Evolutionary conservation across 2,888 invertebrate genomes (phyloP).

Genomic region (Siphlonurus alternatus): DNA sequence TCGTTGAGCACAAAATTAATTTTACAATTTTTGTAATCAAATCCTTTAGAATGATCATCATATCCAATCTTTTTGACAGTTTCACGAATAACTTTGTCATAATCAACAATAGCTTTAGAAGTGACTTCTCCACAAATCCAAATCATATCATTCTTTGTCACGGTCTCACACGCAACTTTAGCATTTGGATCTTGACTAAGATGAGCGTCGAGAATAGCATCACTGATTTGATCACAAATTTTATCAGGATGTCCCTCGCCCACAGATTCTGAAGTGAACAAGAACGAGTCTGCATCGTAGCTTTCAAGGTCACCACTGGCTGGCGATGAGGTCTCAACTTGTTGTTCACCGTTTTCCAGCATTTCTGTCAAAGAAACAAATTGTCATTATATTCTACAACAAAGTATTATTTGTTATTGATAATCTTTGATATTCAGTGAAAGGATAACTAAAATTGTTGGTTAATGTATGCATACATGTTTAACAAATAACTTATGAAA

Average conservation of each 20-base stretch:
- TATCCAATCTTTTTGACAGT: conserved; percentile 41
- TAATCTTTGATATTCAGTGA: too few relatives aligned
- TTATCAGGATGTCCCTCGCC: conserved; percentile 96
- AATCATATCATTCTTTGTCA: conserved; percentile 43
- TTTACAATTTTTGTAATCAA: conserved; percentile 35
- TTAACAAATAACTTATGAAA: too few relatives aligned
- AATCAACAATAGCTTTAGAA: conserved; percentile 37
- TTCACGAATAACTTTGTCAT: conserved; percentile 36
- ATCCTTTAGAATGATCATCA: conserved; percentile 32
- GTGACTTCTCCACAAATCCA: conserved; percentile 42
- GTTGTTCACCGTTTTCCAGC: too few relatives aligned
- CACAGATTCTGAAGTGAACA: conserved; percentile 95
- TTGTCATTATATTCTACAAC: too few relatives aligned
- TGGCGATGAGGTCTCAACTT: too few relatives aligned
- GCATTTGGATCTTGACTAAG: conserved; percentile 86
- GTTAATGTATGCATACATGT: too few relatives aligned
- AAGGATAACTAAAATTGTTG: too few relatives aligned
- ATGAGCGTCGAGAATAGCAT: conserved; percentile 90
- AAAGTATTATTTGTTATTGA: too few relatives aligned
- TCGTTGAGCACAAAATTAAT: conserved; percentile 39
- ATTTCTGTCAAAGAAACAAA: too few relatives aligned
- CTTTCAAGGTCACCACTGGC: too few relatives aligned
- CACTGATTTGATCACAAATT: conserved; percentile 96
- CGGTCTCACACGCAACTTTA: conserved; percentile 85
- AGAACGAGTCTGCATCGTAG: too few relatives aligned